phyloP scores from a whole-genome alignment of 2,797 vertebrate genomes.

The Sciurus carolinensis region DNA sequence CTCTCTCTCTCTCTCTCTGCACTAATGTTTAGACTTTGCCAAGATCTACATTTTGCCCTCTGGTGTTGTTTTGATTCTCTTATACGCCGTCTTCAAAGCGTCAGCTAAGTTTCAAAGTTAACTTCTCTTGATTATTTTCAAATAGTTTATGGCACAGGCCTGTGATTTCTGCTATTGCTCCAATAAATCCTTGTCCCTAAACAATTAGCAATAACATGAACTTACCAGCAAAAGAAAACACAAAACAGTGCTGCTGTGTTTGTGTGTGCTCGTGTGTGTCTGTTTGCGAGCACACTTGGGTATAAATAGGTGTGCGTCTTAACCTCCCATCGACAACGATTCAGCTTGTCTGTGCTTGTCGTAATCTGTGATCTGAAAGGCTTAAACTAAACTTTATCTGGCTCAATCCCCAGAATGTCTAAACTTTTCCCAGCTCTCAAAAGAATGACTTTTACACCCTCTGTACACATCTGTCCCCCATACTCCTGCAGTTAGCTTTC shows the following conservation, averaged over 20 bases:
- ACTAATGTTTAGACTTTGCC: background rate
- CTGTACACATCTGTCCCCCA: conserved; percentile 83
- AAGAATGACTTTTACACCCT: conserved; percentile 80
- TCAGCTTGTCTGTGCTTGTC: conserved; percentile 84
- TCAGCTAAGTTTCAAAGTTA: conserved; percentile 43
- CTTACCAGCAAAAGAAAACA: conserved; percentile 59
- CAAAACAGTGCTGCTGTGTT: background rate
- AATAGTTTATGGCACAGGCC: conserved; percentile 29
- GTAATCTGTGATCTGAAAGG: conserved; percentile 80
- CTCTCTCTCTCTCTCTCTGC: background rate
- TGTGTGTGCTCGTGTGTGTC: background rate
- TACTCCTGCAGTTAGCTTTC: conserved; percentile 74
- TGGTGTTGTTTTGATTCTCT: background rate
- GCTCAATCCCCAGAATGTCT: conserved; percentile 80
- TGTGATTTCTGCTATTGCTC: conserved; percentile 48
- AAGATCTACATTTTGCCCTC: background rate
- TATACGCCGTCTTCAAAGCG: background rate
- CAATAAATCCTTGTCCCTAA: conserved; percentile 18
- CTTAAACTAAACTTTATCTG: conserved; percentile 75
- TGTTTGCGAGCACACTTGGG: background rate
- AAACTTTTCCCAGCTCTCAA: conserved; percentile 76
- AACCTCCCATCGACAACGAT: conserved; percentile 75
- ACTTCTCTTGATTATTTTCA: conserved; percentile 62
- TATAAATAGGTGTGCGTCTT: conserved; percentile 51
- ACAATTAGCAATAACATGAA: conserved; percentile 6